A percentile compares a stretch with the other conserved stretches of the same genome.
Evolutionary conservation across 2,797 vertebrate species (phyloP).

Genomic region (Triplophysa bombifrons): DNA sequence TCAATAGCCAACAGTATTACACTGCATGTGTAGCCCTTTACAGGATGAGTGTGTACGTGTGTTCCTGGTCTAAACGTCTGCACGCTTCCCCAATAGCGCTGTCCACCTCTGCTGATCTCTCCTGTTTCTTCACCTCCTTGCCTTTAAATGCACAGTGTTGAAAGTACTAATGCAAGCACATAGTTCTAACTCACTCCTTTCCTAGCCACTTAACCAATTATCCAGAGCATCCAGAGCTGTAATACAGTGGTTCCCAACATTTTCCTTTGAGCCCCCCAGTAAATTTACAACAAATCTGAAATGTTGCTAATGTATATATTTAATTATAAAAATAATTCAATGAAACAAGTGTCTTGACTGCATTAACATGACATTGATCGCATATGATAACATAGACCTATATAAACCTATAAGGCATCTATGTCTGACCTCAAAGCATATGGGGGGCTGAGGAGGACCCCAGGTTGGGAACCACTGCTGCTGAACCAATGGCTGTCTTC

Average conservation of each 20-base stretch:
- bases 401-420: too few relatives aligned
- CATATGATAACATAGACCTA: too few relatives aligned
- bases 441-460: too few relatives aligned
- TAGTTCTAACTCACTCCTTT: slow-evolving; percentile 31
- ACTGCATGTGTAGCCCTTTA: slow-evolving; percentile 33
- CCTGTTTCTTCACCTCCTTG: slow-evolving; percentile 53
- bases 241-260: background rate
- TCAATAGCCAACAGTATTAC: slow-evolving; percentile 53
- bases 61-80: slow-evolving; percentile 49
- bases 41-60: slow-evolving; percentile 32
- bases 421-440: too few relatives aligned
- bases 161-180: slow-evolving; percentile 48
- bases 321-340: too few relatives aligned
- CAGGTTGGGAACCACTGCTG: background rate
- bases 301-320: too few relatives aligned
- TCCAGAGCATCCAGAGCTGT: slow-evolving; percentile 25
- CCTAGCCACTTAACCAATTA: slow-evolving; percentile 46
- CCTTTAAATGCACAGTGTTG: slow-evolving; percentile 55
- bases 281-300: too few relatives aligned
- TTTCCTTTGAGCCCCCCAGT: too few relatives aligned
- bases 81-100: slow-evolving; percentile 50
- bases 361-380: too few relatives aligned
- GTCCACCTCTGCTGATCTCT: slow-evolving; percentile 56
- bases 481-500: slow-evolving; percentile 42
- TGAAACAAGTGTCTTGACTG: too few relatives aligned